Conservation (phyloP, 23 tunicate species). For the Aplidium turbinatum region DNA sequence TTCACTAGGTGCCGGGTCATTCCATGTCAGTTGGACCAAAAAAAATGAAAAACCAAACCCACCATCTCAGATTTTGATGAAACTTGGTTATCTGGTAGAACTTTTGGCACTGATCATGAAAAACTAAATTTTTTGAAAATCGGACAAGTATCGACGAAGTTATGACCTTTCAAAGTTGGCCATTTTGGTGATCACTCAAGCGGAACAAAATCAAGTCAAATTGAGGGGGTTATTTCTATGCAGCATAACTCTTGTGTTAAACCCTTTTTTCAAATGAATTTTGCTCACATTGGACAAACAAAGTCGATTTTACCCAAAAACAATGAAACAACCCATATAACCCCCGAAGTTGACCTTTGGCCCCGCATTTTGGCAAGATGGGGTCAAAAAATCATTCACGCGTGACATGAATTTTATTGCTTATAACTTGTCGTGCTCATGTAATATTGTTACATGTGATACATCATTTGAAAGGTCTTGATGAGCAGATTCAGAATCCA, state of each 20-base stretch:
- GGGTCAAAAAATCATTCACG: neutral
- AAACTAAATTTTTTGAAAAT: constrained; percentile 12
- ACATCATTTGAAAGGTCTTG: constrained; percentile 26
- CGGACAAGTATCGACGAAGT: constrained; percentile 8
- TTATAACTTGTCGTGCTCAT: neutral
- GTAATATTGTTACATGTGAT: neutral
- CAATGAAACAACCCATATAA: too few relatives aligned
- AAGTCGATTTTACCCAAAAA: too few relatives aligned
- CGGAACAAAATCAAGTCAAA: constrained; percentile 10
- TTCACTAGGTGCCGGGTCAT: neutral
- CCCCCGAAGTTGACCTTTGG: too few relatives aligned
- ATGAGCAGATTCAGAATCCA: constrained; percentile 1
- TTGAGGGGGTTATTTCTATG: neutral
- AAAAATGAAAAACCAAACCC: neutral
- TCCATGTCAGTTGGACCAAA: constrained; percentile 22
- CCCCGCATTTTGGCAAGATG: too few relatives aligned
- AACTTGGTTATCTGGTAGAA: neutral
- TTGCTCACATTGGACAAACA: too few relatives aligned
- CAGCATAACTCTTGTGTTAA: too few relatives aligned
- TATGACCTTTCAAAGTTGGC: constrained; percentile 9
- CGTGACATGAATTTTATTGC: neutral
- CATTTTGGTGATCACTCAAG: constrained; percentile 17
- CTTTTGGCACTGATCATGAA: neutral
- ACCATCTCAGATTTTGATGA: constrained; percentile 26
- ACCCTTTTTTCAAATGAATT: too few relatives aligned